Evolutionary conservation across 2,888 invertebrate genomes (phyloP), one percentile per base, ranked within the genome.

Genomic region (Nemotelus pantherinus): DNA sequence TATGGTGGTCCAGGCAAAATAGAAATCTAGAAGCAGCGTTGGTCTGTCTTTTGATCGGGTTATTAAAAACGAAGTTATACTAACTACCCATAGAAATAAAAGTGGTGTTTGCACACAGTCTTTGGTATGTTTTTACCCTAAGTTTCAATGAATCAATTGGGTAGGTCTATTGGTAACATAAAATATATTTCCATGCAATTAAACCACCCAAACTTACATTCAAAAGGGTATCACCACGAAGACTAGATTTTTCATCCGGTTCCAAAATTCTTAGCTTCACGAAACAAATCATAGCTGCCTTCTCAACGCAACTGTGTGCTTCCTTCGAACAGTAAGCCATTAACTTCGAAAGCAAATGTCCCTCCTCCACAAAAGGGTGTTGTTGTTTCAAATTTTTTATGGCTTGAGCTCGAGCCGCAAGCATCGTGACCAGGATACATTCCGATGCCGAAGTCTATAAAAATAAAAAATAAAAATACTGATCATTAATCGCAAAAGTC

Each of bases 261-360:
- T 96, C 96, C 80, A 97, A 88, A 85, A 96, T 96, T 72, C 96
- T 89, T 77, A 97, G 87, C 85, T 96, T 97, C 7, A 96, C 96
- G 84, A 97, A 96, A 83, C 93, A 93, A 82, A 97, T 96, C 96
- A 97, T 96, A 2, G 96, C 96, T 2, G 95, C 95, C 85, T 97
- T 97, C 86, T 97, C 96, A 3, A 96, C 96, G 84, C 95, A 95
- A 50, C 96, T 96, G 86, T 97, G 97, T 45, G 96, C 93, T 86
- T 96, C 95, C 84, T 93, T 94, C 50, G 95, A 95, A 86, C 95
- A 95, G 85, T 95, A 95, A 44, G 96, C 98, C 90, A 98, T 98
- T 76, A 98, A 89, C 87, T 96, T 97, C 6, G 97, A 95, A 53
- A 98, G 89, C 68, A 98, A 89, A 53, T 94, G 91, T 0, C 96